phyloP scores from a whole-genome alignment of 2,888 invertebrate genomes.

The Sphinx pinastri region DNA sequence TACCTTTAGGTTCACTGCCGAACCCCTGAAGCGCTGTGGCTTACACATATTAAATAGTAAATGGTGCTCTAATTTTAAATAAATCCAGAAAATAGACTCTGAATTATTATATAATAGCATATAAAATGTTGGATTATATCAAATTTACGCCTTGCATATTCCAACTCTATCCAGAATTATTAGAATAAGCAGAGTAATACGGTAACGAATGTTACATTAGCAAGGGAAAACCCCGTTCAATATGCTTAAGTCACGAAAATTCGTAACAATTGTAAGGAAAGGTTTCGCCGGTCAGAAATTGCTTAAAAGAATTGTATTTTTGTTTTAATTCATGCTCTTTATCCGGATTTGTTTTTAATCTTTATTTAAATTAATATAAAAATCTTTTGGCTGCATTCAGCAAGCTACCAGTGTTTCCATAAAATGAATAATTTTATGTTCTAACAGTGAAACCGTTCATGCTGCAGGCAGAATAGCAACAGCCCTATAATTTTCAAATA shows the following conservation, averaged over 20 bases:
- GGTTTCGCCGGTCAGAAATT: background rate
- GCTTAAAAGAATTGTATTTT: background rate
- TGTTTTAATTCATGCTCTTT: background rate
- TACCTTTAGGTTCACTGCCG: too few relatives aligned
- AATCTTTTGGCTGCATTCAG: too few relatives aligned
- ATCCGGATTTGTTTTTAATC: background rate
- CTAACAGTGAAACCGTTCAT: too few relatives aligned
- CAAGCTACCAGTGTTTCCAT: too few relatives aligned
- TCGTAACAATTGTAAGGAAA: background rate
- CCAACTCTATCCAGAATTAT: background rate
- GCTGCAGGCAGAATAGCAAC: too few relatives aligned
- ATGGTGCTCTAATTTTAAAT: too few relatives aligned
- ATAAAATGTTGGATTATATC: background rate
- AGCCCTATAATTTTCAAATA: too few relatives aligned
- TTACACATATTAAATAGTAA: too few relatives aligned
- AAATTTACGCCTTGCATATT: background rate
- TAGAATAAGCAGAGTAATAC: background rate
- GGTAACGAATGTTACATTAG: background rate
- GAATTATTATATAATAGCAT: background rate
- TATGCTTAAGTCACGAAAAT: conserved; percentile 1
- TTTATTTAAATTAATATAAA: too few relatives aligned
- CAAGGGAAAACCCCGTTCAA: background rate
- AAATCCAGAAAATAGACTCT: background rate
- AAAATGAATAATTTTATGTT: too few relatives aligned
- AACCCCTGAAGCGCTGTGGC: too few relatives aligned